These are phyloP conservation scores for Gymnothorax reevesii DNA, from an alignment of 2,797 vertebrate genomes.

Conservation along the genomic window DNA sequence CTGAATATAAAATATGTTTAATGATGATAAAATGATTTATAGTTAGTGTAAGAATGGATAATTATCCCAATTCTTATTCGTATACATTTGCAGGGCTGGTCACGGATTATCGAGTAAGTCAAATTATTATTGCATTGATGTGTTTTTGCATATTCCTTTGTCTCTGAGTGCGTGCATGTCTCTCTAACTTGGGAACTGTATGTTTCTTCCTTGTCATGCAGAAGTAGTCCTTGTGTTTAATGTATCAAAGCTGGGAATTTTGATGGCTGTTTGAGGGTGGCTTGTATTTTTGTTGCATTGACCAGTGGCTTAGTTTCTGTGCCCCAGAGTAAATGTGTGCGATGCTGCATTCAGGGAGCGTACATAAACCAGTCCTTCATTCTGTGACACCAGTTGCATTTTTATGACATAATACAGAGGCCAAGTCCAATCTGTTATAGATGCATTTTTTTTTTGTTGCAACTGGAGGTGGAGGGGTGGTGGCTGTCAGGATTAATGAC, in stretches of 20 bases:
- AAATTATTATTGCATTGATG: background rate
- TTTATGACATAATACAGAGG: background rate
- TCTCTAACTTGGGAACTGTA: background rate
- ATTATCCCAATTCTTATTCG: background rate
- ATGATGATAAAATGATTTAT: background rate
- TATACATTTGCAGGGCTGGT: constrained; percentile 71
- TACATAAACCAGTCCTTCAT: constrained; percentile 7
- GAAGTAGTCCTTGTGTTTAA: background rate
- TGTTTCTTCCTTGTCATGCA: background rate
- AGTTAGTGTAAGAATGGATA: background rate
- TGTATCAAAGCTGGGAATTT: background rate
- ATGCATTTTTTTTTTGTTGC: background rate
- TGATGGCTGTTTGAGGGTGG: background rate
- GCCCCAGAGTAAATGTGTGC: background rate
- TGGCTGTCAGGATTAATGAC: constrained; percentile 2
- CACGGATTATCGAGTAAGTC: constrained; percentile 87
- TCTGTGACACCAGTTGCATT: background rate
- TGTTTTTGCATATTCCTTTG: too few relatives aligned
- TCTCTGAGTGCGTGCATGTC: background rate
- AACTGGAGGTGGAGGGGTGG: background rate
- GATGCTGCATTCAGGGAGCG: background rate
- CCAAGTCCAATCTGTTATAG: background rate
- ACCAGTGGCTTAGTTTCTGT: constrained; percentile 3
- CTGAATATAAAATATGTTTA: background rate
- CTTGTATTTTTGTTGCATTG: constrained; percentile 13